Percentiles rank a stretch among this genome's conserved stretches.
These are phyloP conservation scores for Hyles euphorbiae DNA, from an alignment of 1,140 invertebrate genomes.

Conservation along the genomic window DNA sequence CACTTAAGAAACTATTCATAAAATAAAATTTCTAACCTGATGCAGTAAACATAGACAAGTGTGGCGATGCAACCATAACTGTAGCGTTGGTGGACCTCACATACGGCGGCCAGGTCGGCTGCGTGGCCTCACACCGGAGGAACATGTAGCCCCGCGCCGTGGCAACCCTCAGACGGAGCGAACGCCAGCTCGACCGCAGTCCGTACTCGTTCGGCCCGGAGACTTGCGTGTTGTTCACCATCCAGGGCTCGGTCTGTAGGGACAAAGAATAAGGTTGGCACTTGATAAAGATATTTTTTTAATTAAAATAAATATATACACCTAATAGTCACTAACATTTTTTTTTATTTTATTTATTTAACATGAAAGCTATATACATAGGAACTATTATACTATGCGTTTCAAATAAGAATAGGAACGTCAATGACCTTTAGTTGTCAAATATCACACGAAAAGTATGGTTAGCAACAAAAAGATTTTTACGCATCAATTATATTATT, in stretches of 20 bases:
- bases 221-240: constrained; percentile 53
- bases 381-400: no score
- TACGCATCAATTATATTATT: no score
- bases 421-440: no score
- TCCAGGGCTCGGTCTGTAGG: constrained; percentile 45
- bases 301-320: no score
- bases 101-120: constrained; percentile 50
- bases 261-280: background rate
- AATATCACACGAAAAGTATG: no score
- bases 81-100: constrained; percentile 43
- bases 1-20: no score
- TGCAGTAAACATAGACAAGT: constrained; percentile 61
- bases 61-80: constrained; percentile 49
- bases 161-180: constrained; percentile 38
- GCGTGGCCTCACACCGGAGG: constrained; percentile 53
- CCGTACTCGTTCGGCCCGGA: constrained; percentile 44
- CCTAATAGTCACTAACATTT: no score
- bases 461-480: no score
- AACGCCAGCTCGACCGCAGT: constrained; percentile 49
- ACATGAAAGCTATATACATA: no score
- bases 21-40: constrained; percentile 37
- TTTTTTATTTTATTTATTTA: no score
- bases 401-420: no score
- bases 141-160: constrained; percentile 31
- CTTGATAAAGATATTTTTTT: no score